Evolutionary conservation across 2,113 vertebrate genomes (phyloP).

Genomic region (Melospiza georgiana): DNA sequence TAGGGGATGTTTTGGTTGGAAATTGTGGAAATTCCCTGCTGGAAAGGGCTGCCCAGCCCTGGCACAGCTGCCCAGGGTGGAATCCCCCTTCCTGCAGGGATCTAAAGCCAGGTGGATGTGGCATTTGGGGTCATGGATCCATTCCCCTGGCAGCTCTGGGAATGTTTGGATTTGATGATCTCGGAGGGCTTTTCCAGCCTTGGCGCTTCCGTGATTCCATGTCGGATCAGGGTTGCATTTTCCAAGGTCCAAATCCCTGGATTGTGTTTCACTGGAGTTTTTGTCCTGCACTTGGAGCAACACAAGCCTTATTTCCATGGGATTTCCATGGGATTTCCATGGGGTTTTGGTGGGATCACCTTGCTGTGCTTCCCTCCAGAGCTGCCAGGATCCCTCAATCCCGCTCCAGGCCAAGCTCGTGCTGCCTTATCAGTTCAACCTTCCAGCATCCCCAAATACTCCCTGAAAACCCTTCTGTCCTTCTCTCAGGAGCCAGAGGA

Average conservation of each 20-base stretch:
- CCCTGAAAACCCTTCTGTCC: not conserved
- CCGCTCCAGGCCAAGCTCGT: rapidly evolving
- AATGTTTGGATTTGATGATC: not conserved
- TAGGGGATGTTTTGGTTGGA: not conserved
- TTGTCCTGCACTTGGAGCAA: not conserved
- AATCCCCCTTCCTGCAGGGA: not conserved
- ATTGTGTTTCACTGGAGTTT: not conserved
- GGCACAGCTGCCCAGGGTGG: not conserved
- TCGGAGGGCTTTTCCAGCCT: not conserved
- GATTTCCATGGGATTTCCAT: not conserved
- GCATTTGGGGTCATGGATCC: not conserved
- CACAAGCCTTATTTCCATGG: not conserved
- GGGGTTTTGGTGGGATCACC: not conserved
- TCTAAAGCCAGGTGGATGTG: not conserved
- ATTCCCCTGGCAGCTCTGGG: not conserved
- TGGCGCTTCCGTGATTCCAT: not conserved
- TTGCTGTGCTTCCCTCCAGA: not conserved
- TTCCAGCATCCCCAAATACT: not conserved
- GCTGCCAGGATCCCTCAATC: not conserved
- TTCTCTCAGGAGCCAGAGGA: not conserved
- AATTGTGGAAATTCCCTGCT: not conserved
- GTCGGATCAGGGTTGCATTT: not conserved
- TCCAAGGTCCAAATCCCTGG: rapidly evolving
- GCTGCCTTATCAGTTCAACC: not conserved
- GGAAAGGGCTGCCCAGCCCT: not conserved